Evolutionary conservation across 2,888 invertebrate genomes (phyloP).

Genomic region (Micoletzkya japonica): DNA sequence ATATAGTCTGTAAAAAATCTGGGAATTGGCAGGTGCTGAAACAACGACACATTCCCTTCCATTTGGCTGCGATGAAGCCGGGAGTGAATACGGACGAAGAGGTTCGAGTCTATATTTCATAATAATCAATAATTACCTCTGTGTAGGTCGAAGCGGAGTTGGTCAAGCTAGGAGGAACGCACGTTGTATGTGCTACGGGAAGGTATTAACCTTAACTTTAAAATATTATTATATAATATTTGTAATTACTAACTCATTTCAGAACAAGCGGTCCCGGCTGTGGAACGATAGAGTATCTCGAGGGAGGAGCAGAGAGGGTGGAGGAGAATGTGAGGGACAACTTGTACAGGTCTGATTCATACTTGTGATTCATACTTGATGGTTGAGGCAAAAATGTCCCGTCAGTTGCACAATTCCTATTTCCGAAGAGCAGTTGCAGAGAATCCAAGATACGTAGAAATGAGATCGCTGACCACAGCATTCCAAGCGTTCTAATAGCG

Average conservation of each 20-base stretch:
- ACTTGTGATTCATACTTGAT: no score
- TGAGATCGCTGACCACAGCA: no score
- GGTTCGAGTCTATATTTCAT: slow-evolving; percentile 34
- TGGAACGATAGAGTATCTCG: slow-evolving; percentile 27
- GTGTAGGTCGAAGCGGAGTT: slow-evolving; percentile 54
- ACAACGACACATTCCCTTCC: slow-evolving; percentile 45
- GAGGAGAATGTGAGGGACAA: slow-evolving; percentile 60
- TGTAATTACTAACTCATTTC: neutral
- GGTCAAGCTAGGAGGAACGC: slow-evolving; percentile 51
- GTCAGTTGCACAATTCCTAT: no score
- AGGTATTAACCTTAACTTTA: slow-evolving; percentile 32
- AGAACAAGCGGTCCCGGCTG: slow-evolving; percentile 25
- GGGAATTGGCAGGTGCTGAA: slow-evolving; percentile 34
- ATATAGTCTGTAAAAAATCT: no score
- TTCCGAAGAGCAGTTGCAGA: no score
- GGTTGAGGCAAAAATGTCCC: no score
- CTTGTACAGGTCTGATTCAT: slow-evolving; percentile 45
- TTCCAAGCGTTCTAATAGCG: no score
- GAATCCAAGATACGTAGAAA: no score
- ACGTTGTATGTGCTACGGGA: slow-evolving; percentile 63
- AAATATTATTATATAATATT: neutral
- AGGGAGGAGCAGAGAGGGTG: slow-evolving; percentile 55
- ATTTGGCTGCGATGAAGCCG: slow-evolving; percentile 50
- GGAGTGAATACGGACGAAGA: slow-evolving; percentile 51
- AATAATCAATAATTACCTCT: neutral